Evolutionary conservation across 2,888 invertebrate genomes (phyloP).

Genomic region (Nomada lathburiana): DNA sequence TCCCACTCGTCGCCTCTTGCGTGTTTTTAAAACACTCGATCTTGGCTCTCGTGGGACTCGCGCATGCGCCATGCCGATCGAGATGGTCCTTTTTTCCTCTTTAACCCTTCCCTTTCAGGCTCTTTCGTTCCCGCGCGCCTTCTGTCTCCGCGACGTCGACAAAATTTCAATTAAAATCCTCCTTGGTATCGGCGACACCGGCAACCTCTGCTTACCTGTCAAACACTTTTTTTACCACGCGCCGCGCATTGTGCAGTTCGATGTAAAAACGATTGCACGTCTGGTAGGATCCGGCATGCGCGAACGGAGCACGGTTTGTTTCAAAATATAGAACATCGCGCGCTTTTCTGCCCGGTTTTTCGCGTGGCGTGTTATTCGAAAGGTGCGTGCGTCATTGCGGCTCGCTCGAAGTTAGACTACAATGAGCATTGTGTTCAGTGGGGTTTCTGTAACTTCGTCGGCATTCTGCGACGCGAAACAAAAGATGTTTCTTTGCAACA

Average conservation of each 20-base stretch:
- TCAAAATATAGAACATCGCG: constrained; percentile 8
- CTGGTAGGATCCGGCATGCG: too few species aligned
- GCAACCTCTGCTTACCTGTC: constrained; percentile 21
- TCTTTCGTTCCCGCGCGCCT: constrained; percentile 28
- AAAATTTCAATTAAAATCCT: constrained; percentile 62
- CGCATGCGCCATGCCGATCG: constrained; percentile 54
- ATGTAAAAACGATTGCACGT: too few species aligned
- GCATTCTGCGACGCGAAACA: constrained; percentile 25
- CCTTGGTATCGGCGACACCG: constrained; percentile 25
- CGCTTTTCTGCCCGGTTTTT: not conserved
- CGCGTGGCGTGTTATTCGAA: not conserved
- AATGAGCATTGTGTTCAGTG: not conserved
- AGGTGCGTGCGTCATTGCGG: not conserved
- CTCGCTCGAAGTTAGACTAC: not conserved
- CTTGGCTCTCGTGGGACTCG: constrained; percentile 50
- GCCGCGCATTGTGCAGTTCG: too few species aligned
- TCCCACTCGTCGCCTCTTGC: constrained; percentile 75
- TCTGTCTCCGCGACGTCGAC: constrained; percentile 25
- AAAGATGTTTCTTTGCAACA: constrained; percentile 29
- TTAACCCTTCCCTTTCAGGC: constrained; percentile 29
- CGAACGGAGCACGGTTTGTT: too few species aligned
- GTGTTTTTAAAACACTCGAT: constrained; percentile 72
- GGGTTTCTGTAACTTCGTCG: constrained; percentile 14
- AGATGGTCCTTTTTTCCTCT: constrained; percentile 40
- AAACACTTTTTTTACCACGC: constrained; percentile 4